Percentiles rank a stretch among this genome's conserved stretches.
These are phyloP conservation scores for Rhopalosiphum maidis DNA, from an alignment of 1,140 invertebrate genomes.

Conservation along the genomic window DNA sequence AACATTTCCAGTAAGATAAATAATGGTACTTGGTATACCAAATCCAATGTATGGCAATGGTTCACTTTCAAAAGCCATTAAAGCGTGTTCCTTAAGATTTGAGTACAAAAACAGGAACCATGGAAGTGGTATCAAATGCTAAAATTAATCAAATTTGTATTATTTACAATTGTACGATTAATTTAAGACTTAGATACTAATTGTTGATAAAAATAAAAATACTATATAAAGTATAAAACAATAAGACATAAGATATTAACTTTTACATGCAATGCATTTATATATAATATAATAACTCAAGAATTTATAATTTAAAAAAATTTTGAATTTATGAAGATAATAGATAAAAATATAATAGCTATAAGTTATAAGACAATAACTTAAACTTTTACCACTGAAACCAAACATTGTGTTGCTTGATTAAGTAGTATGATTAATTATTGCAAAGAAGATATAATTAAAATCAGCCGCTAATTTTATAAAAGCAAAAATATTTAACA, in stretches of 20 bases:
- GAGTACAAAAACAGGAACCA: slow-evolving; percentile 77
- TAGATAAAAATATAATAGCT: background rate
- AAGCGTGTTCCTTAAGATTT: slow-evolving; percentile 79
- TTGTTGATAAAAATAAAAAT: background rate
- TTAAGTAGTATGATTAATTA: background rate
- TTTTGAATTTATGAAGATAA: background rate
- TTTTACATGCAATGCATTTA: background rate
- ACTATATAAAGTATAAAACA: background rate
- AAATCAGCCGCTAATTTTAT: background rate
- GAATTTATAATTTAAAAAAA: too few relatives aligned
- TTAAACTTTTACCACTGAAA: background rate
- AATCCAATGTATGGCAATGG: slow-evolving; percentile 66
- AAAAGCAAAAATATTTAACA: slow-evolving; percentile 3
- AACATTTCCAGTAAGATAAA: slow-evolving; percentile 85
- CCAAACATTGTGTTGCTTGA: background rate
- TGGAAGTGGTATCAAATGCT: slow-evolving; percentile 87
- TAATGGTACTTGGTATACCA: slow-evolving; percentile 75
- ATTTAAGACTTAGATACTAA: background rate
- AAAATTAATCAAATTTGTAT: slow-evolving; percentile 62
- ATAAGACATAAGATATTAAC: background rate
- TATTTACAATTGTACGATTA: background rate
- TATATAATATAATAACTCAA: too few relatives aligned
- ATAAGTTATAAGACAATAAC: background rate
- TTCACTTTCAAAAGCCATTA: slow-evolving; percentile 69
- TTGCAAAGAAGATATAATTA: background rate